Evolutionary conservation across 2,888 invertebrate species (phyloP), one percentile per base, ranked within the genome.

Genomic region (Mylabris sibirica): DNA sequence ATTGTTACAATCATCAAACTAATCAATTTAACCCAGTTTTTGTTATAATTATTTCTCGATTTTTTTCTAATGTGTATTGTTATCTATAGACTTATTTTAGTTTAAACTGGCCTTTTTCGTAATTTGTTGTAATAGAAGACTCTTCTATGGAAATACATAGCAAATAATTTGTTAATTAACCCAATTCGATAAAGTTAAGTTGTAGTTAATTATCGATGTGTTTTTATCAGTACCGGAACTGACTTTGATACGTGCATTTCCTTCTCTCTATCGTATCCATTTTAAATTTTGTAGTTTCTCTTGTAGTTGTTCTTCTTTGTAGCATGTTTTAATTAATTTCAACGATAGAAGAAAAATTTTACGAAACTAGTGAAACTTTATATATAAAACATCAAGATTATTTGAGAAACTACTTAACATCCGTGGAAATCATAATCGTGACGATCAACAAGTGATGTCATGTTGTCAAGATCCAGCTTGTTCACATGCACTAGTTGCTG

Each of bases 391-490:
- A n/a, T 57, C 57, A 57, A 57, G 57, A 57, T n/a, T 57, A 26
- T 57, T 57, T 26, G 26, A 57, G 24, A 26, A 26, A n/a, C 3
- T 57, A 6, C 6, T 57, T 1, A 26, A 14, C 4, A 14, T 17
- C 12, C n/a, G 60, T 12, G 17, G 34, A 22, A 22, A 38, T 22
- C 14, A 17, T 8, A 34, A 38, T 9, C 17, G 17, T 34, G 4
- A 9, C 8, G 35, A 34, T 22, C 17, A 35, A 53, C 14, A 63
- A 68, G 71, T 68, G 38, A 78, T 77, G 78, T 77, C 77, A 76
- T 83, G 84, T 76, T 82, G 82, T 75, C 76, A 77, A 60, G 82
- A 83, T 72, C 79, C 81, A 30, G 79, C 78, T 22, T 84, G 83
- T 73, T 82, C 83, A 34, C 82, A 83, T 73, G 80, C 82, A 57